A percentile compares a stretch with the other conserved stretches of the same genome.
phyloP scores from a whole-genome alignment of 2,888 invertebrate species.

The Idaea dimidiata region DNA sequence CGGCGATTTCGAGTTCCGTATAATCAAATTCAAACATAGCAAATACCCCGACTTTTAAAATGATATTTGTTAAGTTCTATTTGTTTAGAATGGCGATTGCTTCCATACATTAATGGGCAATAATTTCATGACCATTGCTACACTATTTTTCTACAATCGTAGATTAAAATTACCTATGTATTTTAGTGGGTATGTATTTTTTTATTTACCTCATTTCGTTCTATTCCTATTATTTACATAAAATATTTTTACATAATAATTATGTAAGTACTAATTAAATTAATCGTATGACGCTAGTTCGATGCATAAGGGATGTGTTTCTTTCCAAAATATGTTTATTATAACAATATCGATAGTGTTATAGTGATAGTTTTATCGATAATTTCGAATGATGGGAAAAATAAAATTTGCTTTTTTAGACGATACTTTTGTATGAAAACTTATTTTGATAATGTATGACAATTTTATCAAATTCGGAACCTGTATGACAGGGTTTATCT shows the following conservation, averaged over 20 bases:
- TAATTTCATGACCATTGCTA: slow-evolving; percentile 42
- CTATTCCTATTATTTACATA: slow-evolving; percentile 61
- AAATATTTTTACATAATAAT: slow-evolving; percentile 32
- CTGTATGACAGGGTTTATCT: too few relatives aligned
- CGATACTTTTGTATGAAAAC: too few relatives aligned
- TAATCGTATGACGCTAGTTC: slow-evolving; percentile 51
- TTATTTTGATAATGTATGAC: neutral
- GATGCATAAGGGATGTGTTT: slow-evolving; percentile 54
- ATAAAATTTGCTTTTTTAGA: too few relatives aligned
- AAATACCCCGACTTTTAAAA: neutral
- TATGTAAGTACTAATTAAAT: neutral
- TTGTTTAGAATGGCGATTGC: neutral
- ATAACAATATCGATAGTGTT: slow-evolving; percentile 12
- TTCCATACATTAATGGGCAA: neutral
- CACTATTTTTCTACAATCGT: slow-evolving; percentile 60
- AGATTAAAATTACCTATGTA: slow-evolving; percentile 50
- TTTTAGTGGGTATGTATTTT: slow-evolving; percentile 48
- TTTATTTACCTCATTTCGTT: slow-evolving; percentile 60
- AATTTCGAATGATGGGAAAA: neutral
- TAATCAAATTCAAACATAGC: too few relatives aligned
- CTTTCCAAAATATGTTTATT: slow-evolving; percentile 20
- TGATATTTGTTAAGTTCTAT: neutral
- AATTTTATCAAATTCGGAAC: too few relatives aligned
- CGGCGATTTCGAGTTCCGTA: too few relatives aligned
- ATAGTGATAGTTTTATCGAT: neutral